Evolutionary conservation across 2,797 vertebrate species (phyloP), one percentile per base, ranked within the genome.

Genomic region (Sphenopsis melanotis): DNA sequence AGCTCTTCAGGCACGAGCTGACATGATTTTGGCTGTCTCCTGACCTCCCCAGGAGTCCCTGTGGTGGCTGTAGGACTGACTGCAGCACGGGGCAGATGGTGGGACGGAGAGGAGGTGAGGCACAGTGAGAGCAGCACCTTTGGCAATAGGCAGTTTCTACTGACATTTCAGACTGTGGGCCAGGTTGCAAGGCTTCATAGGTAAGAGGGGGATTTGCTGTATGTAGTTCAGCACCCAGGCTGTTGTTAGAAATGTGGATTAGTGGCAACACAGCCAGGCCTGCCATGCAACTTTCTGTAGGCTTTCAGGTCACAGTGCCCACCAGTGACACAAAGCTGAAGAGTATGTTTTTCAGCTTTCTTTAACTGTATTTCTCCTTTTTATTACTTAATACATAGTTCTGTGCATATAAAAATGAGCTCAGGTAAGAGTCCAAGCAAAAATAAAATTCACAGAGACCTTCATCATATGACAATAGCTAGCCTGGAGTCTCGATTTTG

Each of bases 21-120:
- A 66, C 12, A 6, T 1, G 1, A 29, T 84, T 78, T 76, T 5
- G 3, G 5, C 50, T 59, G 41, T 57, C 30, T 81, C 15, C 20
- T 0, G 0, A 14, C 12, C 39, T 77, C 50, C 18, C 2, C 2
- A 6, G 65, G 50, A 71, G 36, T n/a, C 68, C 44, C 8, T 34
- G 34, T 0, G 4, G 12, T 70, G 86, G 15, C 44, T 5, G 0
- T 50, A 27, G 46, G 30, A 42, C 42, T 17, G 6, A 20, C 22
- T 15, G 5, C 3, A 4, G 59, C 12, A 1, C 11, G 6, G 64
- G 42, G 19, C 49, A 34, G 30, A 22, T 4, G 0, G 21, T 20
- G 41, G n/a, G 18, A 24, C 39, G 36, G 49, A 36, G 36, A 59
- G 18, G 37, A 44, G 9, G 15, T 53, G 50, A 39, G 39, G 15